phyloP scores from a whole-genome alignment of 2,888 invertebrate genomes.

The Caenorhabditis panamensis region DNA sequence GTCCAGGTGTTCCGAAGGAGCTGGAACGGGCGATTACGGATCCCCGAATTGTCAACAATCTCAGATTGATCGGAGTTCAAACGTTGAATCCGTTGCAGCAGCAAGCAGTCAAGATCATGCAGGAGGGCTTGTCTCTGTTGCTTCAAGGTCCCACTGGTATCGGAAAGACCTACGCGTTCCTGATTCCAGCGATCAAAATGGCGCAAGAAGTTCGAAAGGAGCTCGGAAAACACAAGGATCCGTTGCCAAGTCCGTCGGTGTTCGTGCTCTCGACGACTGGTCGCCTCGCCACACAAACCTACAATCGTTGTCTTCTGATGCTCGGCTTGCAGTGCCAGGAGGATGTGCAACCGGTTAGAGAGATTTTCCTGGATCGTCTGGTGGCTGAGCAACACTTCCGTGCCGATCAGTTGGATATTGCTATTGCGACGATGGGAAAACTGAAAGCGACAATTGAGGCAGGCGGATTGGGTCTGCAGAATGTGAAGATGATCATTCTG shows the following conservation, averaged over 20 bases:
- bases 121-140: conserved; percentile 1
- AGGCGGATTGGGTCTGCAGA: conserved; percentile 2
- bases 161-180: conserved; percentile 57
- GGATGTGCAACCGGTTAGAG: conserved; percentile 4
- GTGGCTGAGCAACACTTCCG: conserved; percentile 12
- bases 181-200: conserved; percentile 48
- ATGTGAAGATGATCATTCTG: conserved; percentile 53
- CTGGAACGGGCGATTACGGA: conserved; percentile 4
- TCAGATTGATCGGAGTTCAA: neutral
- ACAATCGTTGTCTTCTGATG: conserved; percentile 9
- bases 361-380: conserved; percentile 29
- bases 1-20: neutral
- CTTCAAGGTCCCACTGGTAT: conserved; percentile 59
- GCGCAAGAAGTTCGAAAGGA: conserved; percentile 3
- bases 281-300: conserved; percentile 25
- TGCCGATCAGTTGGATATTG: conserved; percentile 33
- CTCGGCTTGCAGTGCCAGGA: conserved; percentile 18
- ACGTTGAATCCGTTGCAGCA: conserved; percentile 40
- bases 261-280: conserved; percentile 38
- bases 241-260: conserved; percentile 28
- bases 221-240: no score
- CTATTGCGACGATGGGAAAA: conserved; percentile 50
- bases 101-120: conserved; percentile 18
- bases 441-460: conserved; percentile 17
- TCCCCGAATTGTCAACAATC: conserved; percentile 15